phyloP scores from a whole-genome alignment of 2,888 invertebrate genomes.

The Dryococelus australis region DNA sequence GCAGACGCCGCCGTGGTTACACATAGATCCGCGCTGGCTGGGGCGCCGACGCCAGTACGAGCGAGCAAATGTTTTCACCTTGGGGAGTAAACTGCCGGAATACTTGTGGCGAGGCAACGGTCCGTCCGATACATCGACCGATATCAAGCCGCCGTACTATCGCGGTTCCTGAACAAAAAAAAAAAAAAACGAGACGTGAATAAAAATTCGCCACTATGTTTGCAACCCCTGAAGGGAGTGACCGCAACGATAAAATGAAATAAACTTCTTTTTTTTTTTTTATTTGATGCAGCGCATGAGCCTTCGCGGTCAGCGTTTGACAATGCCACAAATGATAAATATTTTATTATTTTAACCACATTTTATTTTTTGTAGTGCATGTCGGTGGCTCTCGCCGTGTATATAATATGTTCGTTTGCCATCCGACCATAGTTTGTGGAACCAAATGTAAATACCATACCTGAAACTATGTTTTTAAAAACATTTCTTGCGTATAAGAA shows the following conservation, averaged over 20 bases:
- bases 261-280: slow-evolving; percentile 23
- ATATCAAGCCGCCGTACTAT: slow-evolving; percentile 21
- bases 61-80: not conserved
- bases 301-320: slow-evolving; percentile 23
- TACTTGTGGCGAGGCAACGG: not conserved
- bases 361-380: not conserved
- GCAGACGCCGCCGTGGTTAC: too few relatives aligned
- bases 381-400: not conserved
- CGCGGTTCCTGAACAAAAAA: not conserved
- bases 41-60: too few relatives aligned
- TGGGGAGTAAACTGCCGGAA: not conserved
- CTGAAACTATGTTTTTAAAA: too few relatives aligned
- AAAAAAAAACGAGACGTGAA: not conserved
- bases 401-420: not conserved
- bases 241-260: slow-evolving; percentile 30
- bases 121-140: slow-evolving; percentile 26
- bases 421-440: too few relatives aligned
- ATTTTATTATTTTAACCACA: not conserved
- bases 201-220: not conserved
- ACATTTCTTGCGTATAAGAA: too few relatives aligned
- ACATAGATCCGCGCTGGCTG: too few relatives aligned
- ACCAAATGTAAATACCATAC: too few relatives aligned
- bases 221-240: not conserved
- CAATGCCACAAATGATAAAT: slow-evolving; percentile 11
- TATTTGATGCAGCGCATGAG: not conserved